Conservation (phyloP, 2,888 invertebrate genomes). For the Tanytarsus gracilentus region DNA sequence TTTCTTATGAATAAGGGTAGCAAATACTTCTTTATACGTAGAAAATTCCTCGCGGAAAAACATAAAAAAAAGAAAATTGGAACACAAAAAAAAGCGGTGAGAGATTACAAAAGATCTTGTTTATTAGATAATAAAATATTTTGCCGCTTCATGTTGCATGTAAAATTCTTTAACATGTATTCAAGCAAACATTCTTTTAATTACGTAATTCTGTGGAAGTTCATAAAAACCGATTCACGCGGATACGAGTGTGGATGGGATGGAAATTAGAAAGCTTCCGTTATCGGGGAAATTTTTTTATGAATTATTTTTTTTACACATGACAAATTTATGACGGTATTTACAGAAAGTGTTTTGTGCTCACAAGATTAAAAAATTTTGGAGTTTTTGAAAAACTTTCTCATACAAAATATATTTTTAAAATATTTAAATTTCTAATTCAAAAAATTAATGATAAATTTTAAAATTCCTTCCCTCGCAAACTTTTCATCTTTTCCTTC, state of each 20-base stretch:
- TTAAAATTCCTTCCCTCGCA: too few species aligned
- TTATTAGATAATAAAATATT: constrained; percentile 23
- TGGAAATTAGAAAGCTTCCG: not conserved
- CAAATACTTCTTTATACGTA: too few species aligned
- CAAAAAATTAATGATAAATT: too few species aligned
- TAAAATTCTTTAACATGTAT: constrained; percentile 25
- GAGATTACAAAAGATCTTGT: constrained; percentile 27
- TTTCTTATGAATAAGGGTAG: too few species aligned
- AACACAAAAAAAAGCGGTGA: constrained; percentile 24
- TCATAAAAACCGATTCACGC: constrained; percentile 13
- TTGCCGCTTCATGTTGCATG: constrained; percentile 26
- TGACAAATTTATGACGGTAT: constrained; percentile 18
- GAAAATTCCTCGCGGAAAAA: too few species aligned
- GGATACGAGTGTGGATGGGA: not conserved
- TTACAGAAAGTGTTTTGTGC: not conserved
- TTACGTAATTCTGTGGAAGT: not conserved
- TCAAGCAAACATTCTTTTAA: not conserved
- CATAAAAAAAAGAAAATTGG: not conserved
- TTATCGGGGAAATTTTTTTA: not conserved
- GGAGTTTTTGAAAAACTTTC: too few species aligned
- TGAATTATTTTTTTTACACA: not conserved
- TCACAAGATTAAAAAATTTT: not conserved
- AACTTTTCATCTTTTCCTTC: too few species aligned
- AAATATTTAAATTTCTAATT: too few species aligned
- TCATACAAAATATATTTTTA: too few species aligned